Evolutionary conservation across 1,140 invertebrate species (phyloP).

Genomic region (Saccostrea glomerata): DNA sequence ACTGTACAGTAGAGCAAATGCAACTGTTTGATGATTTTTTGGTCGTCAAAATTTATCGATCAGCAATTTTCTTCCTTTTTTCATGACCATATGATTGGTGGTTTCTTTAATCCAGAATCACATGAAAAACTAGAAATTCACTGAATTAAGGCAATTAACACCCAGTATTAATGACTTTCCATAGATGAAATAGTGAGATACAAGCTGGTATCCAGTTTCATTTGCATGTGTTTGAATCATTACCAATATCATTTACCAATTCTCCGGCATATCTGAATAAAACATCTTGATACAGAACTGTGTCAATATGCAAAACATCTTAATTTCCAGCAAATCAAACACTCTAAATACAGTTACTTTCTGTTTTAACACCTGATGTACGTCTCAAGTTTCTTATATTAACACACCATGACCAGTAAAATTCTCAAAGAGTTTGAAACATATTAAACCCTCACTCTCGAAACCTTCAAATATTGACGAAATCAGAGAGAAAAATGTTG

Average conservation of each 20-base stretch:
- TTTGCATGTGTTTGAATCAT: neutral
- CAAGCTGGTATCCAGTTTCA: neutral
- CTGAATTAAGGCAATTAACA: neutral
- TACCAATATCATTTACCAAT: neutral
- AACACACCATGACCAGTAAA: neutral
- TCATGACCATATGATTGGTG: neutral
- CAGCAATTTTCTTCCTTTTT: neutral
- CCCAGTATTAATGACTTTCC: neutral
- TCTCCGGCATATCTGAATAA: neutral
- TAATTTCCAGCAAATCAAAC: neutral
- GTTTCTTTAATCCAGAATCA: neutral
- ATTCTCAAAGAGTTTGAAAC: neutral
- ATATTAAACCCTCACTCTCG: neutral
- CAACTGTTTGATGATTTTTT: neutral
- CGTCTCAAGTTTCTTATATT: neutral
- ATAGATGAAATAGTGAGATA: neutral
- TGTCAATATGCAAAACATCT: constrained; percentile 6
- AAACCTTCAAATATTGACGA: neutral
- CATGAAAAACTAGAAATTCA: neutral
- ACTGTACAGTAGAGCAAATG: neutral
- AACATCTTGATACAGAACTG: neutral
- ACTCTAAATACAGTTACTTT: neutral
- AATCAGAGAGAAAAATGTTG: neutral
- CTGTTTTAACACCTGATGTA: neutral
- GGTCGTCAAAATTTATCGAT: neutral